Percentiles rank a stretch among this genome's conserved stretches.
Evolutionary conservation across 1,140 invertebrate genomes (phyloP).

Genomic region (Leptinotarsa texana): DNA sequence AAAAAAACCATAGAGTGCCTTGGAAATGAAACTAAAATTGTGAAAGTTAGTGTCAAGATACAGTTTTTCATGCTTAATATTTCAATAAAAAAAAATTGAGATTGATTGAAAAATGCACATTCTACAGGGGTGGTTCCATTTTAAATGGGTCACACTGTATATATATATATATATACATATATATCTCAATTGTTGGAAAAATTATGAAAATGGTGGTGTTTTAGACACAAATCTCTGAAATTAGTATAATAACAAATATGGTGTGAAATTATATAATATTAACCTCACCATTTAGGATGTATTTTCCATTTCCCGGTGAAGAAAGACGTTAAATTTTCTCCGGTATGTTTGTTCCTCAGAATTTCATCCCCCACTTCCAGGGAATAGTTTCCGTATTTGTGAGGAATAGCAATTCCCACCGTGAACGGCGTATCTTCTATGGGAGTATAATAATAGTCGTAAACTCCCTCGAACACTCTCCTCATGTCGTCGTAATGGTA

Average conservation of each 20-base stretch:
- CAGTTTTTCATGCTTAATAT: no score
- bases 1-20: no score
- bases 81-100: no score
- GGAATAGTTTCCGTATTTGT: slow-evolving; percentile 76
- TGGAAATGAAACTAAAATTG: no score
- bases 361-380: slow-evolving; percentile 75
- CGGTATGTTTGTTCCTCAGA: slow-evolving; percentile 65
- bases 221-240: background rate
- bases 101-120: no score
- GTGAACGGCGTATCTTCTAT: slow-evolving; percentile 85
- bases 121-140: no score
- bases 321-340: slow-evolving; percentile 70
- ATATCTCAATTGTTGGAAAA: no score
- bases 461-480: slow-evolving; percentile 76
- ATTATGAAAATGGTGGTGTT: background rate
- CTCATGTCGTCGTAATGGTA: slow-evolving; percentile 82
- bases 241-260: background rate
- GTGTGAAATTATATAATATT: background rate
- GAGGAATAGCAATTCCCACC: slow-evolving; percentile 78
- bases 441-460: slow-evolving; percentile 83
- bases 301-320: slow-evolving; percentile 79
- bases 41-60: no score
- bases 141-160: no score
- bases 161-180: no score
- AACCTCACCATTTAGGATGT: slow-evolving; percentile 79